Conservation (phyloP, 2,888 invertebrate genomes). For the Eulithis testata region DNA sequence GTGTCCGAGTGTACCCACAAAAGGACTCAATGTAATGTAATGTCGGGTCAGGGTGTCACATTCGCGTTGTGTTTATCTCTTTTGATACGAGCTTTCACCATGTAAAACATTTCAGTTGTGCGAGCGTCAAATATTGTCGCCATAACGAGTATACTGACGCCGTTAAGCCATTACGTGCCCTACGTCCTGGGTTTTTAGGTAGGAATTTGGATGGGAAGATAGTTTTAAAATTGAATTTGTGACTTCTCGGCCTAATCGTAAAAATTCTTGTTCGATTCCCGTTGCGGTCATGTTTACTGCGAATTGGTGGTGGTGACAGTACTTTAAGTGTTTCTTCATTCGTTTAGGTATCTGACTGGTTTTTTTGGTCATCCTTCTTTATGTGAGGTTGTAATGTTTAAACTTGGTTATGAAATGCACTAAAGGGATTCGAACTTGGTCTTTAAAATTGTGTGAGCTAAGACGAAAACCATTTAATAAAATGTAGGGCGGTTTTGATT, state of each 20-base stretch:
- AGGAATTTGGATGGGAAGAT: conserved; percentile 24
- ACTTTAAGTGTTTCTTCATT: background rate
- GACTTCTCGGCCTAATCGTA: conserved; percentile 65
- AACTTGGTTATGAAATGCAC: too few species aligned
- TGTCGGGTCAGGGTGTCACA: conserved; percentile 54
- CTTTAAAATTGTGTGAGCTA: too few species aligned
- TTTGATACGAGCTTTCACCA: conserved; percentile 61
- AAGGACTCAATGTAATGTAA: conserved; percentile 36
- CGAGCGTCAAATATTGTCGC: conserved; percentile 43
- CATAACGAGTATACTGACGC: conserved; percentile 24
- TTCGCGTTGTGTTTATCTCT: conserved; percentile 53
- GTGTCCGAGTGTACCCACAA: conserved; percentile 35
- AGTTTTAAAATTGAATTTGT: conserved; percentile 64
- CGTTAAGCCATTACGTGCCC: conserved; percentile 15
- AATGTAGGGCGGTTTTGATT: too few species aligned
- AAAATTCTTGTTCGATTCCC: conserved; percentile 61
- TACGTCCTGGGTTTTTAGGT: conserved; percentile 30
- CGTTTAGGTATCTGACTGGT: background rate
- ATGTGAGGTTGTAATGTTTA: background rate
- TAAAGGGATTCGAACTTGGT: too few species aligned
- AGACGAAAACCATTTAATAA: too few species aligned
- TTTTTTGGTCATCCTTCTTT: background rate
- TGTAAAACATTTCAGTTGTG: conserved; percentile 59
- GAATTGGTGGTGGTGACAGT: conserved; percentile 28
- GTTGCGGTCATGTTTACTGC: conserved; percentile 47